These are phyloP conservation scores for Kradibia gibbosae DNA, from an alignment of 1,140 invertebrate species.

Conservation along the genomic window DNA sequence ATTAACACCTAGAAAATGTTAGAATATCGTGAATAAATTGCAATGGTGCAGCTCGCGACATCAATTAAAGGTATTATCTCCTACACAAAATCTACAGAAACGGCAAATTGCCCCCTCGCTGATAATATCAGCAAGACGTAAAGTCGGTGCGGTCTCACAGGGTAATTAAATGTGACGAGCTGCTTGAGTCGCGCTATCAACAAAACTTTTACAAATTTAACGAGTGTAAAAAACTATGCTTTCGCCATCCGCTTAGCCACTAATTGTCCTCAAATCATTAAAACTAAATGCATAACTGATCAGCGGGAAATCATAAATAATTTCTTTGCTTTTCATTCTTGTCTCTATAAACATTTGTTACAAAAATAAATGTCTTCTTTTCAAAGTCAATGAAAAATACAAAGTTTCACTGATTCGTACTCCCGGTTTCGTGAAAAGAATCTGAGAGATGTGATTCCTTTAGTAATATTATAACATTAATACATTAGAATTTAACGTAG, in stretches of 20 bases:
- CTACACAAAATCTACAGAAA: background rate
- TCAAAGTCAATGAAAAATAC: slow-evolving; percentile 16
- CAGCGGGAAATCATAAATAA: slow-evolving; percentile 4
- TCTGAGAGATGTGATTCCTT: slow-evolving; percentile 17
- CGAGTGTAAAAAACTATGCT: slow-evolving; percentile 43
- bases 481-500: slow-evolving; percentile 38
- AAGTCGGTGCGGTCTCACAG: background rate
- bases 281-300: slow-evolving; percentile 5
- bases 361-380: slow-evolving; percentile 45
- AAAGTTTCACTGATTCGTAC: slow-evolving; percentile 28
- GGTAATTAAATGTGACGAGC: slow-evolving; percentile 28
- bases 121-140: slow-evolving; percentile 1
- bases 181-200: slow-evolving; percentile 10
- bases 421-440: slow-evolving; percentile 12
- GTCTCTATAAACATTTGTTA: background rate
- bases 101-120: background rate
- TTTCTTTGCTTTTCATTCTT: background rate
- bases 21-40: slow-evolving; percentile 23
- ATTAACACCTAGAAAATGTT: slow-evolving; percentile 59
- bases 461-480: background rate
- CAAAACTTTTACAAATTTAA: slow-evolving; percentile 30
- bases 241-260: slow-evolving; percentile 23
- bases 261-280: slow-evolving; percentile 1
- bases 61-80: slow-evolving; percentile 11
- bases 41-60: slow-evolving; percentile 41